A percentile compares a stretch with the other conserved stretches of the same genome.
Evolutionary conservation across 1,140 invertebrate species (phyloP).

Genomic region (Bombus haemorrhoidalis): DNA sequence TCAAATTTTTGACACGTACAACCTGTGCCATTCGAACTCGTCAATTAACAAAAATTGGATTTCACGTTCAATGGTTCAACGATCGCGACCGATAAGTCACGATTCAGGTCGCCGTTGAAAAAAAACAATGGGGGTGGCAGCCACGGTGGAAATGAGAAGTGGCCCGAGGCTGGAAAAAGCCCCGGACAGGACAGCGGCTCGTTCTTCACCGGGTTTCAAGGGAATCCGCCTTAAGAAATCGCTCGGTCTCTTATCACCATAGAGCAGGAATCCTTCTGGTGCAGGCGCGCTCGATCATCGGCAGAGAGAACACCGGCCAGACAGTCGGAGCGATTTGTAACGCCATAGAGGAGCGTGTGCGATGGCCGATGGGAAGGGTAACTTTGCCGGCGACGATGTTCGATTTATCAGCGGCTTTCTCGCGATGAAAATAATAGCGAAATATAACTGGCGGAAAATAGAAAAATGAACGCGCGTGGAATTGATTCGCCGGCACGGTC

Average conservation of each 20-base stretch:
- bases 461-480: constrained; percentile 48
- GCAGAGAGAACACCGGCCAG: constrained; percentile 51
- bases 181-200: constrained; percentile 44
- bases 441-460: constrained; percentile 43
- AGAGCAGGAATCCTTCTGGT: constrained; percentile 68
- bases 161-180: constrained; percentile 35
- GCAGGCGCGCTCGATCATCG: constrained; percentile 72
- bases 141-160: constrained; percentile 32
- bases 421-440: constrained; percentile 48
- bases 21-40: not conserved
- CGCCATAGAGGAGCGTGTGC: constrained; percentile 55
- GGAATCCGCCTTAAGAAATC: constrained; percentile 70
- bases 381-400: constrained; percentile 19
- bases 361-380: not conserved
- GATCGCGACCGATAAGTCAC: not conserved
- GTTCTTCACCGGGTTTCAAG: constrained; percentile 44
- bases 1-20: too few species aligned
- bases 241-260: constrained; percentile 68
- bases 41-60: not conserved
- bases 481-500: constrained; percentile 6
- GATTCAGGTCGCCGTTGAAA: not conserved
- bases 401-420: constrained; percentile 48
- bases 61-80: not conserved
- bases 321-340: constrained; percentile 66
- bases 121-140: not conserved